A percentile compares a stretch with the other conserved stretches of the same genome.
Evolutionary conservation across 2,888 invertebrate genomes (phyloP).

Genomic region (Carpatolechia fugitivella): DNA sequence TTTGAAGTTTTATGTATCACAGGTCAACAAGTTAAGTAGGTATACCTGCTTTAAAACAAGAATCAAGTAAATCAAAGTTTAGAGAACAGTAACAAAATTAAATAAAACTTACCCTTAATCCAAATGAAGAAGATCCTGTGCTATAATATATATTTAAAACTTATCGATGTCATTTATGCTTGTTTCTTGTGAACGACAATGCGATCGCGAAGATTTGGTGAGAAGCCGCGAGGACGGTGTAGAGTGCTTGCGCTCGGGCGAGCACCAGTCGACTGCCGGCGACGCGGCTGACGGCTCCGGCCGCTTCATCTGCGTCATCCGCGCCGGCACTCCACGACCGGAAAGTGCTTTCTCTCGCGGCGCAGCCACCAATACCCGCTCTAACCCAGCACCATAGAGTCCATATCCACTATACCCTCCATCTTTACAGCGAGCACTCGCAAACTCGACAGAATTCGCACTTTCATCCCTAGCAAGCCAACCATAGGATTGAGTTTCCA

Average conservation of each 20-base stretch:
- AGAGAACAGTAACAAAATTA: background rate
- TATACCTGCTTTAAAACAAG: background rate
- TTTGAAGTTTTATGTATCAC: too few relatives aligned
- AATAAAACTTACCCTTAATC: constrained; percentile 32
- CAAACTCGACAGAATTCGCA: constrained; percentile 18
- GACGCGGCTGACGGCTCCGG: constrained; percentile 35
- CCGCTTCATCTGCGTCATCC: constrained; percentile 73
- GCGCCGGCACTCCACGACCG: constrained; percentile 53
- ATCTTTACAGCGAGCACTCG: background rate
- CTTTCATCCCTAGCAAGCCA: constrained; percentile 45
- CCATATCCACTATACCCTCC: constrained; percentile 13
- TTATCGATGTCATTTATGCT: constrained; percentile 46
- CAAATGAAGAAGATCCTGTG: constrained; percentile 23
- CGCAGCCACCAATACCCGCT: constrained; percentile 41
- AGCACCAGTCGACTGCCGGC: constrained; percentile 59
- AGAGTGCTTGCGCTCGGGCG: constrained; percentile 51
- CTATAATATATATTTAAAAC: constrained; percentile 30
- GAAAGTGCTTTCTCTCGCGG: constrained; percentile 75
- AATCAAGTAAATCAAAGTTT: background rate
- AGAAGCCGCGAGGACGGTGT: constrained; percentile 25
- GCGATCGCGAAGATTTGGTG: constrained; percentile 32
- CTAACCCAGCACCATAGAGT: constrained; percentile 49
- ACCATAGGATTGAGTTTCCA: constrained; percentile 42
- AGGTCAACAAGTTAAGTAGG: background rate
- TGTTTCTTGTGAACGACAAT: constrained; percentile 33